These are phyloP conservation scores for Tenthredo notha DNA, from an alignment of 2,888 invertebrate species.

Conservation along the genomic window DNA sequence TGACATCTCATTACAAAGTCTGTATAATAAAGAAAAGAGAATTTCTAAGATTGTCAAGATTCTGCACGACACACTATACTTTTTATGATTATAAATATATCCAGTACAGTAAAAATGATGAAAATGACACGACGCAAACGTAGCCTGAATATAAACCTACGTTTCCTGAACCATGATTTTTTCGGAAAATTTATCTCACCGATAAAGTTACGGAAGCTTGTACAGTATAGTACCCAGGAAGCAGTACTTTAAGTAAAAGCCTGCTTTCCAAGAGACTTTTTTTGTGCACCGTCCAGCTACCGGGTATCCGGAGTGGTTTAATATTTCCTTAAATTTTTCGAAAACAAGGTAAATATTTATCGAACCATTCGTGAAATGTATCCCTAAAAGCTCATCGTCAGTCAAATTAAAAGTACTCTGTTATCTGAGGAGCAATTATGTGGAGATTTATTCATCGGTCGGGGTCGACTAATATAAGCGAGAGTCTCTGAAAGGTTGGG, in stretches of 20 bases:
- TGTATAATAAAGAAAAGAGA: neutral
- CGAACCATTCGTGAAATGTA: neutral
- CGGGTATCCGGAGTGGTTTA: neutral
- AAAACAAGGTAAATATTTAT: neutral
- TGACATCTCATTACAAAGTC: constrained; percentile 31
- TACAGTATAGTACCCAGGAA: neutral
- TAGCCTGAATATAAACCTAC: neutral
- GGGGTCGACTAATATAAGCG: constrained; percentile 7
- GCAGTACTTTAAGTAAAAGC: neutral
- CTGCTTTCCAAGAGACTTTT: constrained; percentile 1
- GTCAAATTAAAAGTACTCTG: neutral
- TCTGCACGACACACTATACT: neutral
- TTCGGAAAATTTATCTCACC: neutral
- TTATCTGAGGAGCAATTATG: constrained; percentile 6
- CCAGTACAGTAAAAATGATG: neutral
- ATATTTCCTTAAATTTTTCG: neutral
- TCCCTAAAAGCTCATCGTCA: neutral
- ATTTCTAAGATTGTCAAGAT: neutral
- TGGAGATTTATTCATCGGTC: constrained; percentile 7
- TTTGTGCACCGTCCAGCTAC: neutral
- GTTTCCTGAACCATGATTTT: neutral
- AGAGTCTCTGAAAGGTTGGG: neutral
- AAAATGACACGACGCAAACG: neutral
- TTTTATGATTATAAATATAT: neutral
- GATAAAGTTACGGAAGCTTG: neutral